Evolutionary conservation across 2,797 vertebrate genomes (phyloP).

Genomic region (Fratercula arctica): DNA sequence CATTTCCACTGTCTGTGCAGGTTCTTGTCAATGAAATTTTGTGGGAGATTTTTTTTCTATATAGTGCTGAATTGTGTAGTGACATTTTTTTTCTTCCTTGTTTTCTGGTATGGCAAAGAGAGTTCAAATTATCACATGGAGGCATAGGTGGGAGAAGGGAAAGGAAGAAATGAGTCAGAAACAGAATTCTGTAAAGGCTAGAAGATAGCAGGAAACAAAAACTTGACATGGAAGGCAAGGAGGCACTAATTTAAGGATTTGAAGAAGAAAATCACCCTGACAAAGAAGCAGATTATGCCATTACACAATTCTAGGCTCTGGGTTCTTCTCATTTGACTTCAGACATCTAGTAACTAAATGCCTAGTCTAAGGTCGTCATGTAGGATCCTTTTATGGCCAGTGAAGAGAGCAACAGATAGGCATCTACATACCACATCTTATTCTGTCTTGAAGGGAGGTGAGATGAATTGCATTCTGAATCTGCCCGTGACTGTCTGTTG

Average conservation of each 20-base stretch:
- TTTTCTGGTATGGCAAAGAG: background rate
- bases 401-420: background rate
- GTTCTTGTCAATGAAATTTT: background rate
- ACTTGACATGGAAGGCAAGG: background rate
- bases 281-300: background rate
- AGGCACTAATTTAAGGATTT: background rate
- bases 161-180: background rate
- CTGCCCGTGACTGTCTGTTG: background rate
- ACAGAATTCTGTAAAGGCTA: background rate
- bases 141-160: background rate
- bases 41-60: background rate
- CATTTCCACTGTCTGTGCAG: background rate
- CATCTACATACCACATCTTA: background rate
- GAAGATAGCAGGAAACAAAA: background rate
- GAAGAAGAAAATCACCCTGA: background rate
- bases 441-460: background rate
- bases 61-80: background rate
- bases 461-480: background rate
- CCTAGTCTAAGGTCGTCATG: background rate
- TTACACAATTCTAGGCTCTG: background rate
- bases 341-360: background rate
- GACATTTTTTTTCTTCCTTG: background rate
- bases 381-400: background rate
- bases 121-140: background rate
- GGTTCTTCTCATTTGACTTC: background rate